Evolutionary conservation across 2,797 vertebrate species (phyloP).

Genomic region (Orestias chungarensis): DNA sequence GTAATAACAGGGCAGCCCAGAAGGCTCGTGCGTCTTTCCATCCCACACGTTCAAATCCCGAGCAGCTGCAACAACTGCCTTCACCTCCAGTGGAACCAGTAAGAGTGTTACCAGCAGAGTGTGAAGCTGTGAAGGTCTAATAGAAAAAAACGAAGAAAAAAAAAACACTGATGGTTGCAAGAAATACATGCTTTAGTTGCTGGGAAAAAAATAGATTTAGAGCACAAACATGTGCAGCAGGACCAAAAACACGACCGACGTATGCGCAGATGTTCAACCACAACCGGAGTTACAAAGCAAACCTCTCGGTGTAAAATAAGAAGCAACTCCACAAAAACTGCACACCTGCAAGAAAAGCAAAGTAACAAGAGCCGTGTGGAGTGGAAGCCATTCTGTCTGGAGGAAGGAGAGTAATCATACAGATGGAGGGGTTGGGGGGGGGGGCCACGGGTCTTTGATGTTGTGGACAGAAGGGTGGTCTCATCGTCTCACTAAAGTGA

Average conservation of each 20-base stretch:
- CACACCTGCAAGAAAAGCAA: constrained; percentile 22
- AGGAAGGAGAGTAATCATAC: constrained; percentile 52
- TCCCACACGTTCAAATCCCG: constrained; percentile 42
- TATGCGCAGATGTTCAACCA: constrained; percentile 56
- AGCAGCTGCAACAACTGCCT: constrained; percentile 62
- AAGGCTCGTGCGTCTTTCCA: constrained; percentile 47
- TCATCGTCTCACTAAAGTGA: constrained; percentile 70
- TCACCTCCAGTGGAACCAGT: constrained; percentile 44
- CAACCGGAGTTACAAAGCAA: constrained; percentile 55
- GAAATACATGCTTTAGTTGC: not conserved
- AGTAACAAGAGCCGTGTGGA: constrained; percentile 42
- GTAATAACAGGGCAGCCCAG: constrained; percentile 61
- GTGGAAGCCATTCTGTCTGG: constrained; percentile 71
- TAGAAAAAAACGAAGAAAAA: no score
- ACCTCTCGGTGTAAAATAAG: constrained; percentile 51
- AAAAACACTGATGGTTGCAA: not conserved
- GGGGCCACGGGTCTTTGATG: constrained; percentile 71
- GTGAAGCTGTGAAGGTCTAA: not conserved
- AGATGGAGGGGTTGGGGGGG: constrained; percentile 30
- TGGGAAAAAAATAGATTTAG: constrained; percentile 24
- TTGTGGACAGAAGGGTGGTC: constrained; percentile 57
- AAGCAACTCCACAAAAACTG: constrained; percentile 46
- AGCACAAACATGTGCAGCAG: constrained; percentile 37
- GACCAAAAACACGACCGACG: constrained; percentile 24
- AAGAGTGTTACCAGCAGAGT: constrained; percentile 12